Evolutionary conservation across 2,888 invertebrate genomes (phyloP).

Genomic region (Drosophila atripex): DNA sequence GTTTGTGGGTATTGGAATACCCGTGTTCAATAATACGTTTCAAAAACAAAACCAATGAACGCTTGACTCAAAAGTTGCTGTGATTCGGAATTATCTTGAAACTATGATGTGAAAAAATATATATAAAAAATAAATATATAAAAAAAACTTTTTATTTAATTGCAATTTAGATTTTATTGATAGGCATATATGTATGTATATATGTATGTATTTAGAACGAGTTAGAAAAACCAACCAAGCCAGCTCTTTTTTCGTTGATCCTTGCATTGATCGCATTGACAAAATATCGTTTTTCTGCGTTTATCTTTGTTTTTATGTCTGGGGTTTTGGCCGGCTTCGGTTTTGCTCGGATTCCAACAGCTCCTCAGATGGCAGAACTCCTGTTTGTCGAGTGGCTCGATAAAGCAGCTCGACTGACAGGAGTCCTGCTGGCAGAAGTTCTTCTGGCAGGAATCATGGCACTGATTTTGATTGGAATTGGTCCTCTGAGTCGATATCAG

Average conservation of each 20-base stretch:
- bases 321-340: neutral
- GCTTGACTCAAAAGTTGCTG: neutral
- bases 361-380: conserved; percentile 1
- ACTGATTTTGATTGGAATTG: neutral
- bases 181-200: neutral
- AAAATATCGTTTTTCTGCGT: neutral
- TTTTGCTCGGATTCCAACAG: neutral
- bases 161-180: neutral
- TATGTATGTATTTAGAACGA: neutral
- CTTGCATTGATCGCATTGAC: neutral
- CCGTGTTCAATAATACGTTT: neutral
- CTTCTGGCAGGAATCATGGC: neutral
- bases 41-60: neutral
- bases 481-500: neutral
- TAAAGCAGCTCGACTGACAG: neutral
- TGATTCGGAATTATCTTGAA: neutral
- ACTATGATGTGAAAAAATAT: neutral
- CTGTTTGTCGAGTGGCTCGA: neutral
- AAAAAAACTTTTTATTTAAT: neutral
- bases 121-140: too few relatives aligned
- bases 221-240: neutral
- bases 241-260: neutral
- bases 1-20: neutral
- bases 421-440: neutral
- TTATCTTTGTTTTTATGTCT: neutral